These are phyloP conservation scores for Rhabdophis nuchalis DNA, from an alignment of 2,797 vertebrate genomes.

Conservation along the genomic window DNA sequence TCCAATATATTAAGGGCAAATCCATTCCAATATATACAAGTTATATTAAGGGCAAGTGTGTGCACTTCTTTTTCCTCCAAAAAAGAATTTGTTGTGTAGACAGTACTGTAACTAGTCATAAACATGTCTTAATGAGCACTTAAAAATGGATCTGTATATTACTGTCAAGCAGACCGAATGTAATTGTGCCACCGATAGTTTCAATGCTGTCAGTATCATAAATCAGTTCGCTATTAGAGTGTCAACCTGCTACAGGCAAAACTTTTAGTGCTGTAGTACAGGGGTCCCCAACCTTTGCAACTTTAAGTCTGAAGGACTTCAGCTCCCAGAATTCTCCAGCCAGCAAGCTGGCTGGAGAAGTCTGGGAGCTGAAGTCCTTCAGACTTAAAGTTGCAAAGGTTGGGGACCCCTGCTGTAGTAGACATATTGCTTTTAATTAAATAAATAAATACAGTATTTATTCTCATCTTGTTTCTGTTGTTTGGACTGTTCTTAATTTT, in stretches of 20 bases:
- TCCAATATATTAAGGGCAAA: conserved; percentile 5
- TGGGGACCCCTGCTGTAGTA: conserved; percentile 23
- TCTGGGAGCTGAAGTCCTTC: too few species aligned
- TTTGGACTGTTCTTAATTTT: conserved; percentile 8
- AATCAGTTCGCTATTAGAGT: conserved; percentile 16
- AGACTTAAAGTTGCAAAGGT: too few species aligned
- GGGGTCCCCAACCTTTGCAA: too few species aligned
- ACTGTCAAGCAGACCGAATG: not conserved
- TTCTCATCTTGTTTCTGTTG: conserved; percentile 19
- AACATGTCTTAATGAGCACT: conserved; percentile 19
- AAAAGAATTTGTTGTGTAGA: not conserved
- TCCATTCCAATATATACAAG: conserved; percentile 21
- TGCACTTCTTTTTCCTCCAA: not conserved
- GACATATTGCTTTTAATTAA: conserved; percentile 25
- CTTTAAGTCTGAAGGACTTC: too few species aligned
- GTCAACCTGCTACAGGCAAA: conserved; percentile 16
- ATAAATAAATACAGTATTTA: conserved; percentile 20
- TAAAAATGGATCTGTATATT: not conserved
- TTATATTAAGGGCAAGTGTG: not conserved
- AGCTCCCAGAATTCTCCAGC: too few species aligned
- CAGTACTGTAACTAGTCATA: not conserved
- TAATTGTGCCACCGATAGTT: conserved; percentile 11
- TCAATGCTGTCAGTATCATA: not conserved
- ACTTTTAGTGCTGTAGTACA: conserved; percentile 18
- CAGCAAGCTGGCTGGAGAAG: too few species aligned